Base-by-base conservation (phyloP, 92 coral and sea anemone species). In the Bergia puertoricense region DNA sequence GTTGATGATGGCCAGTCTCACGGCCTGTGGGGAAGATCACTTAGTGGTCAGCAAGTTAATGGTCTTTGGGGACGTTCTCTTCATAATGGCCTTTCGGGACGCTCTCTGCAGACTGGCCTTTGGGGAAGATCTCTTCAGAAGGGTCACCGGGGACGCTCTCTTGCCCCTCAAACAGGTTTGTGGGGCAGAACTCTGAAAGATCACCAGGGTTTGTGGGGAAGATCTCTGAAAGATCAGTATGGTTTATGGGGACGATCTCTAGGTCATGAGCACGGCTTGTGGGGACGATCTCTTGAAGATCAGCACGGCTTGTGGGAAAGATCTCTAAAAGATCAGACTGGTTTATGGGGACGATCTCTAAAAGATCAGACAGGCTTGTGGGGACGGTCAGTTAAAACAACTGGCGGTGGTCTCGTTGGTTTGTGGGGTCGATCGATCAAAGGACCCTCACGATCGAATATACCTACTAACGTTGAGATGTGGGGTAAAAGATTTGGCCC, bases 241-340 rank as follows among this genome's bases (percentile, higher is more conserved):
- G 81, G 81, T 77, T 48, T 77, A 8, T 79, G 82, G 82, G 82
- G 82, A 50, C 20, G 82, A 8, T 77, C 81, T 20, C 40, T 77
- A 10, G 39, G n/a, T 5, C 10, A 44, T 48, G 65, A 43, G 39
- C 2, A 0, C 0, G 82, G 66, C n/a, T 22, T 78, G 13, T 77
- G 81, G 81, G 81, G 81, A 46, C 65, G 81, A 8, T 77, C 81
- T 44, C 40, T 77, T 44, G 38, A 4, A 0, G 16, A 18, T 10
- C 56, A 23, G 39, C 13, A 48, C 59, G 82, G 82, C 18, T 51
- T 78, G 22, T 75, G 79, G 79, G 79, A 51, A 20, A 42, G 79
- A 42, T 76, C 79, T 76, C 30, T 76, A 15, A n/a, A n/a, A 6
- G 79, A n/a, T 42, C 79, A 42, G 13, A 11, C 16, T 51, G 82